phyloP scores from a whole-genome alignment of 2,888 invertebrate species.

The Drosophila formosana region DNA sequence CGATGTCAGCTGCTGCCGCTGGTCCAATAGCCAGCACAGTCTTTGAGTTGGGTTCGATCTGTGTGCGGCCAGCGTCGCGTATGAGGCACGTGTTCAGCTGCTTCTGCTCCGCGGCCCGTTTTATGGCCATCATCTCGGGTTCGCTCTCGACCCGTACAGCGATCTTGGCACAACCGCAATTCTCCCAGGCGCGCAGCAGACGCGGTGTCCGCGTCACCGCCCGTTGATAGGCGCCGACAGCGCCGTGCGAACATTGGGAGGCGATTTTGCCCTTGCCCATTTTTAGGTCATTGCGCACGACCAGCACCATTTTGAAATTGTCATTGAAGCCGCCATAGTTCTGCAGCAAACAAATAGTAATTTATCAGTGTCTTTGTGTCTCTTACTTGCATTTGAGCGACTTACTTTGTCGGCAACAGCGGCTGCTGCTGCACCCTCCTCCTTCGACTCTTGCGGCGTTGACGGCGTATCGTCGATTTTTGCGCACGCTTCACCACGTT shows the following conservation, averaged over 20 bases:
- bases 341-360: slow-evolving; percentile 47
- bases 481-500: slow-evolving; percentile 72
- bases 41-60: slow-evolving; percentile 94
- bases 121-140: slow-evolving; percentile 89
- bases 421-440: slow-evolving; percentile 40
- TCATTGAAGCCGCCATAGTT: slow-evolving; percentile 82
- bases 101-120: slow-evolving; percentile 88
- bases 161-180: slow-evolving; percentile 94
- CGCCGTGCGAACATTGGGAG: slow-evolving; percentile 97
- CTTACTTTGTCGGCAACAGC: slow-evolving; percentile 62
- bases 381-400: slow-evolving; percentile 7
- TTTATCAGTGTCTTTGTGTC: background rate
- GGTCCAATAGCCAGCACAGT: slow-evolving; percentile 98
- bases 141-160: slow-evolving; percentile 93
- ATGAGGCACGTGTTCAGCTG: slow-evolving; percentile 91
- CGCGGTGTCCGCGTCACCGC: slow-evolving; percentile 88
- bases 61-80: slow-evolving; percentile 96
- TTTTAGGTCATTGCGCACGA: slow-evolving; percentile 94
- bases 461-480: slow-evolving; percentile 52
- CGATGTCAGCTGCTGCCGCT: slow-evolving; percentile 90
- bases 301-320: slow-evolving; percentile 93
- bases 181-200: slow-evolving; percentile 87
- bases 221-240: slow-evolving; percentile 93
- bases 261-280: slow-evolving; percentile 98
- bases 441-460: slow-evolving; percentile 27